Evolutionary conservation across 2,113 vertebrate genomes (phyloP).

Genomic region (Notarius quadriscutis): DNA sequence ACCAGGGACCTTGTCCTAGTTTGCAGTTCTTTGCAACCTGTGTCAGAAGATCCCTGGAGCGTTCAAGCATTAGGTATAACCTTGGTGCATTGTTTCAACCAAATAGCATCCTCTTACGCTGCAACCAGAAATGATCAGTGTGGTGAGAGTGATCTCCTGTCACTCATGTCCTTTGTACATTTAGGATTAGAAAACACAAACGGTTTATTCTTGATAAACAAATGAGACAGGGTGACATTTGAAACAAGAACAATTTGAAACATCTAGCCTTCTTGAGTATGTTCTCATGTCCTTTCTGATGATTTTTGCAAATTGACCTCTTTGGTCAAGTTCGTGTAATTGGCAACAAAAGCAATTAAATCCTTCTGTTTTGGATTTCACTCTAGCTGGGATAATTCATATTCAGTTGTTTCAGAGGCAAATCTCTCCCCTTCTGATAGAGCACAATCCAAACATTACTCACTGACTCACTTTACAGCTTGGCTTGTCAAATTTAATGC

Average conservation of each 20-base stretch:
- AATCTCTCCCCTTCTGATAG: conserved; percentile 44
- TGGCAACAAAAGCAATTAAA: conserved; percentile 66
- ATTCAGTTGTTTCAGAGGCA: conserved; percentile 48
- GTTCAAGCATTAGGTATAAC: conserved; percentile 29
- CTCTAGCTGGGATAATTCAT: conserved; percentile 50
- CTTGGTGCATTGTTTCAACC: conserved; percentile 49
- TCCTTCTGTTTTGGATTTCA: conserved; percentile 46
- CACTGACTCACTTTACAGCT: conserved; percentile 51
- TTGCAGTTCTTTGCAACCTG: conserved; percentile 21
- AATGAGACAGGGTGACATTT: neutral
- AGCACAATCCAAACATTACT: conserved; percentile 43
- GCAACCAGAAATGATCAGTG: neutral
- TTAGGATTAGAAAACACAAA: neutral
- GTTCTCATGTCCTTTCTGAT: neutral
- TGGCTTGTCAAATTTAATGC: conserved; percentile 59
- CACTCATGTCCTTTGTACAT: neutral
- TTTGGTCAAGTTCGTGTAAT: conserved; percentile 58
- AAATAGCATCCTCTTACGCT: conserved; percentile 38
- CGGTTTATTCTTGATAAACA: neutral
- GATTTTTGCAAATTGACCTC: conserved; percentile 52
- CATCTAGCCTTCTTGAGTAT: neutral
- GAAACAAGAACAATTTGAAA: neutral
- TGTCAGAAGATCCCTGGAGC: conserved; percentile 14
- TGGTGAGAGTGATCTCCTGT: conserved; percentile 19
- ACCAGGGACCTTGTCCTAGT: conserved; percentile 31